Evolutionary conservation across 2,888 invertebrate genomes (phyloP), one percentile per base, ranked within the genome.

Genomic region (Drosophila subsilvestris): DNA sequence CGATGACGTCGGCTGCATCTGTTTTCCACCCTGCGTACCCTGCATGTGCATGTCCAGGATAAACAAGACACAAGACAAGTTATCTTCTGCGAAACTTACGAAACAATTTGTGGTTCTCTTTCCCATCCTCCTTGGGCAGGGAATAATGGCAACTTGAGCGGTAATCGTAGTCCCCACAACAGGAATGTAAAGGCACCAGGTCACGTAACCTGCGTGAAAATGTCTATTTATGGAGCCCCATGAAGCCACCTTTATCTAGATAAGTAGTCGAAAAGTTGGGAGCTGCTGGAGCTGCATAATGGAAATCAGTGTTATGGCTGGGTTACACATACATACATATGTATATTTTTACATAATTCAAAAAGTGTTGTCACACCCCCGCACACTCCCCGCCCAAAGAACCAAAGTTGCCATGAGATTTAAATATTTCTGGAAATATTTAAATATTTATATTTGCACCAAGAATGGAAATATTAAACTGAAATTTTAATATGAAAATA

Each of bases 171-270:
- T 32, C 32, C 32, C 32, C 32, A 32, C 12, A 12, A 12, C 32
- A 32, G 12, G 1, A 12, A 12, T 5, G 8, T n/a, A 4, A 68
- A 60, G 49, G 70, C 55, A 85, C 81, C 76, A 69, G 70, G 88
- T 83, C 88, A 83, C 88, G 88, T 88, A 54, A 66, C 70, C 53
- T 76, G 66, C 47, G 67, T 56, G 55, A 55, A 60, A 59, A 60
- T 57, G 37, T 57, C 25, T 51, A 49, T 56, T 44, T 61, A 37
- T 14, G 14, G 32, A 32, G 32, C 12, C 12, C 12, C 32, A 12
- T 32, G 32, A 9, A 32, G 6, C 6, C 37, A 37, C 37, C 69
- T 73, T 43, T 57, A 73, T 73, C 29, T 22, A 48, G 27, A 37
- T 37, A 67, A 56, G 51, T 53, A 60, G 62, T 69, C 50, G 51